phyloP scores from a whole-genome alignment of 2,113 vertebrate genomes.

The Toxotes jaculatrix region DNA sequence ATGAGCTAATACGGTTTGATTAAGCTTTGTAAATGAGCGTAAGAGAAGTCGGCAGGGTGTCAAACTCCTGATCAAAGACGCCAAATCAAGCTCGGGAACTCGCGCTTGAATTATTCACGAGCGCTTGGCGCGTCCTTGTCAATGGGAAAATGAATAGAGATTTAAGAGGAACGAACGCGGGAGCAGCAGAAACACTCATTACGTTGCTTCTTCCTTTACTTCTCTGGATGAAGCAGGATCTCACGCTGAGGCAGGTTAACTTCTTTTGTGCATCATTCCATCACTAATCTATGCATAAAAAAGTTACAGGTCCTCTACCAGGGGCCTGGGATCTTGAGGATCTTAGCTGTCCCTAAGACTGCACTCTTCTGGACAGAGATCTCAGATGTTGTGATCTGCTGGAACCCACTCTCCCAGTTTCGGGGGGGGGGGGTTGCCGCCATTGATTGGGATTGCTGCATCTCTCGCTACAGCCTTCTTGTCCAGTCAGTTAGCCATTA shows the following conservation, averaged over 20 bases:
- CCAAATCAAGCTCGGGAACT: conserved; percentile 20
- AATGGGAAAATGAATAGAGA: conserved; percentile 20
- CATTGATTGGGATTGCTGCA: too few relatives aligned
- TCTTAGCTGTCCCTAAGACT: too few relatives aligned
- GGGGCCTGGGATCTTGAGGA: too few relatives aligned
- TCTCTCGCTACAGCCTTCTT: too few relatives aligned
- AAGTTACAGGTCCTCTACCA: too few relatives aligned
- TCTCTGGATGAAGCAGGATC: not conserved
- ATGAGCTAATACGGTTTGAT: conserved; percentile 23
- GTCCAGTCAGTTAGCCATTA: too few relatives aligned
- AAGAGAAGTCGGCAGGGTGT: conserved; percentile 32
- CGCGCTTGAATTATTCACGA: conserved; percentile 45
- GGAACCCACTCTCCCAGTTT: too few relatives aligned
- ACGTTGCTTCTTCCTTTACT: not conserved
- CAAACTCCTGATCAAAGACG: conserved; percentile 54
- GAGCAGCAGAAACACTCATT: not conserved
- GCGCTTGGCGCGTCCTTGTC: conserved; percentile 20
- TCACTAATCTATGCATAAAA: not conserved
- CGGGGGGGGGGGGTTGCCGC: too few relatives aligned
- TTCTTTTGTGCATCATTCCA: too few relatives aligned
- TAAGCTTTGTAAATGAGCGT: conserved; percentile 36
- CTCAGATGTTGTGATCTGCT: too few relatives aligned
- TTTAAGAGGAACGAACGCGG: conserved; percentile 10
- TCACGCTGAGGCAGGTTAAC: not conserved
- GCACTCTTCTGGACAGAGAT: too few relatives aligned